Evolutionary conservation across 1,140 invertebrate genomes (phyloP).

Genomic region (Polypedilum pembai): DNA sequence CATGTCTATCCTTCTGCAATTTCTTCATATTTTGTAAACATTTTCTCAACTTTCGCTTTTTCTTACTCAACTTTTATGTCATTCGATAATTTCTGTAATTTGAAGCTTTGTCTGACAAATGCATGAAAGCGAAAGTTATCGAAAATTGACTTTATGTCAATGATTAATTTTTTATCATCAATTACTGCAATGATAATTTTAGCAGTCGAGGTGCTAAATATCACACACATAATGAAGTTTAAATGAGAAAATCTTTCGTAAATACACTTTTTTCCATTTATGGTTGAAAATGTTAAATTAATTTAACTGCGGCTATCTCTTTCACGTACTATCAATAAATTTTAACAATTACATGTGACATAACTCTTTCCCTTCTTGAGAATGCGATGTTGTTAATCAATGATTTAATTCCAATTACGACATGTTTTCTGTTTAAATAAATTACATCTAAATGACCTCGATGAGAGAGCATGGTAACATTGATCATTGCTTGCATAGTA

Average conservation of each 20-base stretch:
- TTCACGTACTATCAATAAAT: background rate
- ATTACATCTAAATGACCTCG: background rate
- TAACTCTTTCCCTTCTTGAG: background rate
- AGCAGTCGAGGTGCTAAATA: background rate
- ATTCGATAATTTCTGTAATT: background rate
- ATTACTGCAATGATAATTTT: background rate
- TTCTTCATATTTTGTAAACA: no score
- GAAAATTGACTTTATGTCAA: no score
- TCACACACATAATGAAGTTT: background rate
- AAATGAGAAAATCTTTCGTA: background rate
- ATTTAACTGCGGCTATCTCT: background rate
- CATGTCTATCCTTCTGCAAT: no score
- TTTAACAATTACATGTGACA: background rate
- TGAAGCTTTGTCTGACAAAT: background rate
- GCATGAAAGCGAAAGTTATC: background rate
- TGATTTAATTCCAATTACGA: slow-evolving; percentile 4
- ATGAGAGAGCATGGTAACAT: background rate
- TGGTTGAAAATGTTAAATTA: background rate
- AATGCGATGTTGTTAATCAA: background rate
- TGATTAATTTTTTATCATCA: slow-evolving; percentile 1
- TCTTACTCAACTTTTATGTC: background rate
- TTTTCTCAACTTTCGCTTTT: background rate
- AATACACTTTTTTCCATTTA: slow-evolving; percentile 19
- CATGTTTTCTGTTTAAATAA: background rate
- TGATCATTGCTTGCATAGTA: background rate